These are phyloP conservation scores for Galerucella pusilla DNA, from an alignment of 2,888 invertebrate species.

Conservation along the genomic window DNA sequence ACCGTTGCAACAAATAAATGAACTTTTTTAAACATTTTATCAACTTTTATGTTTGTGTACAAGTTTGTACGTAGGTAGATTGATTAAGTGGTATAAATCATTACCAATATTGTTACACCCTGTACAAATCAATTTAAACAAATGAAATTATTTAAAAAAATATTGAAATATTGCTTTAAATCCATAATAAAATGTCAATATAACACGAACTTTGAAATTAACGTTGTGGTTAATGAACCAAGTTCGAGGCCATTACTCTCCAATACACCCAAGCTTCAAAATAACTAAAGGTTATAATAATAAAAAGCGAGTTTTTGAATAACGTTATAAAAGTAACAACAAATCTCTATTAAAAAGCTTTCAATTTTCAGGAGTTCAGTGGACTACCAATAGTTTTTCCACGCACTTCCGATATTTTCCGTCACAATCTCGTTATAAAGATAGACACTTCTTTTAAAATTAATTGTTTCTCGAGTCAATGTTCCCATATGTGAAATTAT, in stretches of 20 bases:
- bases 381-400: constrained; percentile 29
- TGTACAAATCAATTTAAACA: too few relatives aligned
- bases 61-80: too few relatives aligned
- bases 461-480: constrained; percentile 10
- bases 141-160: too few relatives aligned
- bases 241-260: neutral
- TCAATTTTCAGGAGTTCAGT: constrained; percentile 31
- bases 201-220: neutral
- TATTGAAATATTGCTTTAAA: too few relatives aligned
- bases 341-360: neutral
- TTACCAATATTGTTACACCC: too few relatives aligned
- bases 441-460: constrained; percentile 3
- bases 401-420: constrained; percentile 38
- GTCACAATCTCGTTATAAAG: constrained; percentile 11
- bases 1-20: too few relatives aligned
- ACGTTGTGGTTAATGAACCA: too few relatives aligned
- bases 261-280: neutral
- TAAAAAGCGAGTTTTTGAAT: neutral
- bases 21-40: too few relatives aligned
- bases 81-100: too few relatives aligned
- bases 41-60: too few relatives aligned
- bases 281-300: neutral
- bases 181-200: neutral
- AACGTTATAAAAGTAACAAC: neutral
- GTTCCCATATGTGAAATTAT: neutral